Evolutionary conservation across 2,888 invertebrate genomes (phyloP), one percentile per base, ranked within the genome.

Genomic region (Andrena chrysosceles): DNA sequence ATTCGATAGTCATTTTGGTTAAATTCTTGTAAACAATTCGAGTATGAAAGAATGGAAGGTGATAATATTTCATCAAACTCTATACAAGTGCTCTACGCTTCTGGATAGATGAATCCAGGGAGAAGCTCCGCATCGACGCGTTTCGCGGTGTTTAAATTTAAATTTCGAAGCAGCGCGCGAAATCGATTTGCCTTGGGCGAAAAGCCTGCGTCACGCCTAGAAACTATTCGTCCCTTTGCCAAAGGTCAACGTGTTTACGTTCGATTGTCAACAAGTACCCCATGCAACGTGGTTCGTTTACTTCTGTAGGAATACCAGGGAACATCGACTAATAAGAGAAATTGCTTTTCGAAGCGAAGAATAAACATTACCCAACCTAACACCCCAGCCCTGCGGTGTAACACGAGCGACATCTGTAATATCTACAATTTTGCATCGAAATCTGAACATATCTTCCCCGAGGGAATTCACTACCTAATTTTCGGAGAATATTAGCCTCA

Each of bases 251-350:
- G 67, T 83, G 73, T 82, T 77, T 75, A 68, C 68, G 76, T 75
- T 66, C 68, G 74, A 66, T 42, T 79, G 84, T 86, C 83, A 84
- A 87, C 82, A 85, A 75, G 23, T 77, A 69, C 69, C 48, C 54
- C 52, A 62, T 60, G 69, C 56, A 49, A n/a, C 49, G 13, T 20
- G 52, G 81, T 81, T 81, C 74, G 63, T 83, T 81, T 74, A 83
- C 81, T 68, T 35, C 10, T 26, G 5, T 16, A 26, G 2, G 23
- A 26, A 60, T 13, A 13, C 26, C 2, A 7, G 10, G n/a, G n/a
- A 10, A 31, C 10, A 31, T 23, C 20, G 8, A 63, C 4, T 10
- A 29, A 60, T 33, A 42, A 42, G 1, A 42, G 42, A 42, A 42
- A 42, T 42, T 42, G 42, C 13, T 16, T 16, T 5, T 42, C 42